phyloP scores from a whole-genome alignment of 1,140 invertebrate species.

The Drosophila leontia region DNA sequence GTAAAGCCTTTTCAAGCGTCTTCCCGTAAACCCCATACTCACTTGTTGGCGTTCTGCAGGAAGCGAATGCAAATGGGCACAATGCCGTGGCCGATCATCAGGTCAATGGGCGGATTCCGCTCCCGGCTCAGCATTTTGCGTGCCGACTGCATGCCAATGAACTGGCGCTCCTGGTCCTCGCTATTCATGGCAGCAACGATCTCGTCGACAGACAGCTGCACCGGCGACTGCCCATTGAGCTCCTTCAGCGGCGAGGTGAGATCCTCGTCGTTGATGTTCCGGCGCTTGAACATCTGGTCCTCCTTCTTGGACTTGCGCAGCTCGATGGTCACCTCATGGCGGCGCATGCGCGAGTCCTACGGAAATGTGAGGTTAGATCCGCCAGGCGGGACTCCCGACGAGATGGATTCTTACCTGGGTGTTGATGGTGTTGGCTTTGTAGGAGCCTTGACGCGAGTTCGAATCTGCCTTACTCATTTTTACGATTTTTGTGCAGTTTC shows the following conservation, averaged over 20 bases:
- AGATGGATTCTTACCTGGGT: constrained; percentile 59
- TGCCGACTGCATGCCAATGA: constrained; percentile 90
- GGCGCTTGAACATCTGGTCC: constrained; percentile 96
- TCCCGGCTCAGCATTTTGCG: constrained; percentile 96
- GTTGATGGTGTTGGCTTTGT: constrained; percentile 76
- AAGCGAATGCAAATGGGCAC: constrained; percentile 94
- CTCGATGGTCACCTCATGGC: constrained; percentile 95
- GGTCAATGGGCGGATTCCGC: constrained; percentile 96
- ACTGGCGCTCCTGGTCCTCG: constrained; percentile 87
- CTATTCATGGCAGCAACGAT: constrained; percentile 89
- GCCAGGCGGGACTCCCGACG: neutral
- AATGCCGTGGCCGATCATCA: constrained; percentile 94
- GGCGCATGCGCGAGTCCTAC: constrained; percentile 94
- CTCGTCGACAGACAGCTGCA: constrained; percentile 86
- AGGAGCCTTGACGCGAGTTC: constrained; percentile 67
- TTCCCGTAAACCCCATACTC: constrained; percentile 65
- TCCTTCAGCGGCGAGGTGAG: constrained; percentile 87
- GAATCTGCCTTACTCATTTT: constrained; percentile 76
- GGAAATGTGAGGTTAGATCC: constrained; percentile 53
- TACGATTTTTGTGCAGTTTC: constrained; percentile 6
- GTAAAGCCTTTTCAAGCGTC: neutral
- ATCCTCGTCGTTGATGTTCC: constrained; percentile 91
- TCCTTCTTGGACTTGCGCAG: constrained; percentile 97
- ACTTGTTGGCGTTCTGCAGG: constrained; percentile 90
- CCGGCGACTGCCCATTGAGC: constrained; percentile 84